Evolutionary conservation across 2,888 invertebrate species (phyloP).

Genomic region (Steinernema carpocapsae): DNA sequence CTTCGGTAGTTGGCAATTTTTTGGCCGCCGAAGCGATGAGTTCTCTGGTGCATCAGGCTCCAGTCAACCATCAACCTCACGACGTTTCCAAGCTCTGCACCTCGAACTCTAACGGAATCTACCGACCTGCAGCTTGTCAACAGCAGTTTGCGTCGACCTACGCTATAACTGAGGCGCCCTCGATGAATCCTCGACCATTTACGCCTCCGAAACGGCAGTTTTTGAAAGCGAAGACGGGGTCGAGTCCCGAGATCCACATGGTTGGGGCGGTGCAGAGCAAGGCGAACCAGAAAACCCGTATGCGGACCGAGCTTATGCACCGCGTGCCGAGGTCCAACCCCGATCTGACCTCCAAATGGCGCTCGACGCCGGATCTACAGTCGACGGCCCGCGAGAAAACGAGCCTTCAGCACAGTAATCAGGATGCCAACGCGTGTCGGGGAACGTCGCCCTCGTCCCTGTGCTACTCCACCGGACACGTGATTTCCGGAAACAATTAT

Average conservation of each 20-base stretch:
- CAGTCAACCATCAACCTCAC: neutral
- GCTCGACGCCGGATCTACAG: slow-evolving; percentile 43
- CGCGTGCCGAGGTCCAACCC: slow-evolving; percentile 29
- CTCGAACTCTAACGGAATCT: neutral
- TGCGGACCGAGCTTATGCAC: slow-evolving; percentile 4
- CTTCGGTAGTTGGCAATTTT: neutral
- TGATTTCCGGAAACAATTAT: slow-evolving; percentile 2
- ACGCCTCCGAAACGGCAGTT: slow-evolving; percentile 39
- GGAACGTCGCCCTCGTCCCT: neutral
- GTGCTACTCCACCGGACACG: slow-evolving; percentile 13
- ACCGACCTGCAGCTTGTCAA: neutral
- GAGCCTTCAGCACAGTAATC: neutral
- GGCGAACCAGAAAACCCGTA: slow-evolving; percentile 15
- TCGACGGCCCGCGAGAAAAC: slow-evolving; percentile 31
- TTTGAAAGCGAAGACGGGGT: slow-evolving; percentile 47
- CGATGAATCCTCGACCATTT: neutral
- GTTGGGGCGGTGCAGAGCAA: slow-evolving; percentile 37
- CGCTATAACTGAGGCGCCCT: neutral
- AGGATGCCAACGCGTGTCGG: neutral
- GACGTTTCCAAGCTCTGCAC: neutral
- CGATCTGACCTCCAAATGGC: slow-evolving; percentile 35
- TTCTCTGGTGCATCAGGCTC: neutral
- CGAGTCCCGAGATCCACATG: slow-evolving; percentile 53
- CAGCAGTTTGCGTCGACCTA: neutral
- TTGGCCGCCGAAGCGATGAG: neutral